Base-by-base conservation (phyloP, 2,888 invertebrate species). In the Meteorus colon region DNA sequence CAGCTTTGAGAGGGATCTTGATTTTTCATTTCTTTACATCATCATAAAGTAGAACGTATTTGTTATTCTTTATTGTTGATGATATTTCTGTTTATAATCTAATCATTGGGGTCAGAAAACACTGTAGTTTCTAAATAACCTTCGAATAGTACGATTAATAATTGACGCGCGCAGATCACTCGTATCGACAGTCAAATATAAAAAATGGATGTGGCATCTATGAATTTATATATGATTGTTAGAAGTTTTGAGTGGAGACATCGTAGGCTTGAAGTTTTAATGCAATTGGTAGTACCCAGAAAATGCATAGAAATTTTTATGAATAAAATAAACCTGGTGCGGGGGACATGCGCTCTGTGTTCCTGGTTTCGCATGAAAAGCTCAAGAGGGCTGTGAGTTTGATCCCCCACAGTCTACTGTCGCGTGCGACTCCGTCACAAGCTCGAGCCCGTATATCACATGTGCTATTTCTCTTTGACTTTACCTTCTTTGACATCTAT, bases 351-450 rank as follows among this genome's bases (percentile, higher is more conserved):
- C 83, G 83, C 83, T 69, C 29, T 81, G 68, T 24, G 31, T 34
- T 45, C 29, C 29, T 63, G 31, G 4, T 69, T 73, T 76, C 41
- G 29, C 63, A 69, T 67, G 41, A 63, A 69, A 73, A 69, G 51
- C 73, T 41, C 34, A 68, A 63, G 65, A 73, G 76, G 81, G 81
- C 78, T 78, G 77, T 77, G 78, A 79, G 80, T 82, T 86, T 85
- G 84, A 85, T 82, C 85, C 86, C 86, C 83, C 84, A 82, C 83
- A 88, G 88, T 88, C 84, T 84, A 81, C 83, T 86, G 86, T 86
- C 87, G 88, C 88, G 88, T 88, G 87, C 86, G 86, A 83, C 84
- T 84, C 83, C 81, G 85, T 82, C 75, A 82, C 81, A 82, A 82
- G 74, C 82, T 78, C 71, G 71, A 78, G 66, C 74, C 71, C 73